phyloP scores from a whole-genome alignment of 2,113 vertebrate genomes.

The Sorex araneus region DNA sequence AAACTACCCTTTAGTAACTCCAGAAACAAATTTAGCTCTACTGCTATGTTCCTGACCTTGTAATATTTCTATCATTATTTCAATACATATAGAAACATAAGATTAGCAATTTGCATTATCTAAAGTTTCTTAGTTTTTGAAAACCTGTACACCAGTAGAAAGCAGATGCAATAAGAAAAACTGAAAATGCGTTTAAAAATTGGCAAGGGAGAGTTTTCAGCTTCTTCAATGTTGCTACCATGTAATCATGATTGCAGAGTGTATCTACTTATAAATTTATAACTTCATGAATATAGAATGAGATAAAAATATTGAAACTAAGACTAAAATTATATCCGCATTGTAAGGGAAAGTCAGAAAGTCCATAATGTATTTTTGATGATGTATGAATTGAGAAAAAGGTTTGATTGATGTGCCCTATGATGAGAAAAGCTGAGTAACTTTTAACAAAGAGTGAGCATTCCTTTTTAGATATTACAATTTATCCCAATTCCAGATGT shows the following conservation, averaged over 20 bases:
- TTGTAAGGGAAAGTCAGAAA: not conserved
- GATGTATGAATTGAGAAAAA: not conserved
- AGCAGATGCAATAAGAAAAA: not conserved
- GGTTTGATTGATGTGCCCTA: not conserved
- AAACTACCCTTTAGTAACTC: not conserved
- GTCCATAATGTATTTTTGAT: not conserved
- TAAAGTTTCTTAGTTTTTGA: not conserved
- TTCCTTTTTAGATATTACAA: not conserved
- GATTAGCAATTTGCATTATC: not conserved
- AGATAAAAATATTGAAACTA: constrained; percentile 6
- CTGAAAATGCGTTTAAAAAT: constrained; percentile 41
- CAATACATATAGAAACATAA: not conserved
- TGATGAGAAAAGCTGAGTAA: constrained; percentile 9
- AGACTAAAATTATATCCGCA: not conserved
- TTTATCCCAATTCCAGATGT: not conserved
- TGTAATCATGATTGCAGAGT: not conserved
- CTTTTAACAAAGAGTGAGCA: not conserved
- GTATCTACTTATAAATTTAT: not conserved
- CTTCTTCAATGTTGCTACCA: not conserved
- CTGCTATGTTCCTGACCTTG: not conserved
- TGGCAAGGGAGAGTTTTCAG: not conserved
- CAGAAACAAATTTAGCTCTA: not conserved
- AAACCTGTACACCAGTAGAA: not conserved
- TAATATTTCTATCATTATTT: not conserved
- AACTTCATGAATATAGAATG: not conserved